phyloP scores from a whole-genome alignment of 2,797 vertebrate genomes.

The Chelmon rostratus region DNA sequence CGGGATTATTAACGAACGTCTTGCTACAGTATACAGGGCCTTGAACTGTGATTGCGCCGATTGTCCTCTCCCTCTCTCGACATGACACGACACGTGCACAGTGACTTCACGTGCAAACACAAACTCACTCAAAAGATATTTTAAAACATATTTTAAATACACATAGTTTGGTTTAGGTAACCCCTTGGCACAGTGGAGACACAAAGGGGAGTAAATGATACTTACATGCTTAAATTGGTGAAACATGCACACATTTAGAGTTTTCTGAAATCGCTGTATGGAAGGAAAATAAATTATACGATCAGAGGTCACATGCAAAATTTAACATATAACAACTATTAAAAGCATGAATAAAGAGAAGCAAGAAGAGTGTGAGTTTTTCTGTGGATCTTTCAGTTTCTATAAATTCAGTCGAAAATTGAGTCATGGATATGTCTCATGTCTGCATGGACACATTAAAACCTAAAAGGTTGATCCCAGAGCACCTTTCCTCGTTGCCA shows the following conservation, averaged over 20 bases:
- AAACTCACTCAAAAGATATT: background rate
- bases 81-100: constrained; percentile 15
- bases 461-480: no score
- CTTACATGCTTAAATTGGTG: background rate
- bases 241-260: background rate
- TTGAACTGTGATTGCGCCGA: constrained; percentile 15
- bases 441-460: no score
- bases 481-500: no score
- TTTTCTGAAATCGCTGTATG: background rate
- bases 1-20: constrained; percentile 54
- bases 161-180: background rate
- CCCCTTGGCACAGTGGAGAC: background rate
- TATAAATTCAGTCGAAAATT: background rate
- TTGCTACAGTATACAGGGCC: constrained; percentile 22
- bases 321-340: background rate
- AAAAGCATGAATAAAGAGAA: background rate
- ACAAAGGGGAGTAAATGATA: background rate
- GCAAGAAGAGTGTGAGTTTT: no score
- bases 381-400: background rate
- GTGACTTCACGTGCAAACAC: background rate
- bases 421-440: no score
- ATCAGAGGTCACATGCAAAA: background rate
- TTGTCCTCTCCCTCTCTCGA: constrained; percentile 19
- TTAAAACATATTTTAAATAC: background rate
- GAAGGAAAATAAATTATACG: background rate